Evolutionary conservation across 2,888 invertebrate species (phyloP).

Genomic region (Caradrina kadenii): DNA sequence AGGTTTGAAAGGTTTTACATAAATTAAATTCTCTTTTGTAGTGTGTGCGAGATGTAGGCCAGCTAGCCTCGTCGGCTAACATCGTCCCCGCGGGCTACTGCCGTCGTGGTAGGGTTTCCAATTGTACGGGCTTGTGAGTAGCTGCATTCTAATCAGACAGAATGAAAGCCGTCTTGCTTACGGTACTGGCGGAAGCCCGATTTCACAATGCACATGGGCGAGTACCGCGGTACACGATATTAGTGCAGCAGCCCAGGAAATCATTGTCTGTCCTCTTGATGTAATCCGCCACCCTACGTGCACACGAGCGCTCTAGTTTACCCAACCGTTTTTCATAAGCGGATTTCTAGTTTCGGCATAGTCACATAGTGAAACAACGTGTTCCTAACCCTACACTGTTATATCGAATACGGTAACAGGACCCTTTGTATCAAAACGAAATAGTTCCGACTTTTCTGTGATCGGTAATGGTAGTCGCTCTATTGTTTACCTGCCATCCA

Average conservation of each 20-base stretch:
- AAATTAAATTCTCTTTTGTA: too few species aligned
- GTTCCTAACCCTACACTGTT: too few species aligned
- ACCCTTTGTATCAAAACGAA: neutral
- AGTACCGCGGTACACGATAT: neutral
- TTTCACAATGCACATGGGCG: neutral
- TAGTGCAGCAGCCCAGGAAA: neutral
- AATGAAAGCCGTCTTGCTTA: neutral
- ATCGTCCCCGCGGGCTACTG: neutral
- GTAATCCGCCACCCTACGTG: neutral
- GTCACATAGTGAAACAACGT: too few species aligned
- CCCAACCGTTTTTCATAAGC: neutral
- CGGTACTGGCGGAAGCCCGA: neutral
- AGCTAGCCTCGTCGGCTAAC: neutral
- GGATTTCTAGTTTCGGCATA: neutral
- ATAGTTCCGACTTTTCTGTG: too few species aligned
- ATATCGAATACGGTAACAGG: neutral
- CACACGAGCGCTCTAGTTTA: neutral
- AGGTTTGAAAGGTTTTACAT: too few species aligned
- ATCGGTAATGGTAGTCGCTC: too few species aligned
- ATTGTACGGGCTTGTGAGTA: neutral
- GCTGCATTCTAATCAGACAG: neutral
- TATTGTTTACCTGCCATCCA: too few species aligned
- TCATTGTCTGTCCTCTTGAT: neutral
- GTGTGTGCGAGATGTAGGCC: too few species aligned
- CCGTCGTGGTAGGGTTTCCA: neutral